Percentiles rank a stretch among this genome's conserved stretches.
These are phyloP conservation scores for Drosophila repleta DNA, from an alignment of 1,140 invertebrate genomes.

Conservation along the genomic window DNA sequence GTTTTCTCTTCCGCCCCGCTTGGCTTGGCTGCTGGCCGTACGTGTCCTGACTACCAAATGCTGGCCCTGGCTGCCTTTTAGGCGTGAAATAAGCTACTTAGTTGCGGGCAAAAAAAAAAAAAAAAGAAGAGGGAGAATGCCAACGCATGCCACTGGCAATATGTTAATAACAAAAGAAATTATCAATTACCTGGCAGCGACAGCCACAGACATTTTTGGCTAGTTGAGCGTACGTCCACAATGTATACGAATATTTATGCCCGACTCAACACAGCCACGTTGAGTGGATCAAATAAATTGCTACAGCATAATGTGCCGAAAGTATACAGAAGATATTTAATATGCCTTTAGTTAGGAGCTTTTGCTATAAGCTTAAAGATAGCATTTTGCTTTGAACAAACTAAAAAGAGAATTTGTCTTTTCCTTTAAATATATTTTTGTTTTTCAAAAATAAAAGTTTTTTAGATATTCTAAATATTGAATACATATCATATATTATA, in stretches of 20 bases:
- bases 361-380: too few relatives aligned
- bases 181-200: conserved; percentile 47
- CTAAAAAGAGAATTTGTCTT: too few relatives aligned
- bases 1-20: conserved; percentile 4
- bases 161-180: conserved; percentile 54
- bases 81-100: conserved; percentile 53
- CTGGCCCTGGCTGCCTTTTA: conserved; percentile 23
- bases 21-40: conserved; percentile 27
- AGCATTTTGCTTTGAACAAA: too few relatives aligned
- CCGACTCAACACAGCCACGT: conserved; percentile 2
- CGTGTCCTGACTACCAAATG: conserved; percentile 35
- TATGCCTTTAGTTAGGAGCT: too few relatives aligned
- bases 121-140: neutral
- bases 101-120: conserved; percentile 10
- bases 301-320: too few relatives aligned
- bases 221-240: conserved; percentile 22
- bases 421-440: too few relatives aligned
- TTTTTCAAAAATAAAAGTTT: too few relatives aligned
- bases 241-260: conserved; percentile 10
- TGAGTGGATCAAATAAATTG: conserved; percentile 4
- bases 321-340: too few relatives aligned
- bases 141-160: conserved; percentile 22
- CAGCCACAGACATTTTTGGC: conserved; percentile 17
- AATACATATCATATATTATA: too few relatives aligned
- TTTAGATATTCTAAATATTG: too few relatives aligned